Base-by-base conservation (phyloP, 1,140 invertebrate species). In the Conus betulinus region DNA sequence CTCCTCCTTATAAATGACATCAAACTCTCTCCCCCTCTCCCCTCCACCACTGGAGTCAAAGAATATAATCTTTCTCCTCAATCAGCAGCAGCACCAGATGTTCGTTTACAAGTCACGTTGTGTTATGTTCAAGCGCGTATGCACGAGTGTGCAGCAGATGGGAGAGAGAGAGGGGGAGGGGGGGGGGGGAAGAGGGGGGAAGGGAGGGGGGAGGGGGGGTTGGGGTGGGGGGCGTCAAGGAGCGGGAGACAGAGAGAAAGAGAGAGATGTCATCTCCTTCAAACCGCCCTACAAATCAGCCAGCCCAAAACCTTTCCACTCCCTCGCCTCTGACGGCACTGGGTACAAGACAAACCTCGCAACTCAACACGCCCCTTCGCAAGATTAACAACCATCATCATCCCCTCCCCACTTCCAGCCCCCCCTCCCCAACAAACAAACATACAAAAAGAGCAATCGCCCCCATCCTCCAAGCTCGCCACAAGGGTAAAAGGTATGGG, bases 221-320 rank as follows among this genome's bases (percentile, higher is more conserved):
- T 55, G 81, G 23, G 52, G 55, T 1, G 27, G 53, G 53, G 10
- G 20, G n/a, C 11, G 20, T 10, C 17, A 84, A 13, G 52, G 23
- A 67, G 23, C 11, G n/a, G 52, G 20, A 63, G n/a, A 63, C 20
- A 63, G 25, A 25, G 55, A 25, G 20, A 60, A 39, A 84, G 82
- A 84, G 82, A 84, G 81, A 83, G 51, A 83, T 78, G 76, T 27
- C 76, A 78, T 78, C 76, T 78, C 27, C n/a, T 27, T 11, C 13
- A 78, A 27, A 27, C 52, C 53, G 52, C 20, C 20, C 20, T 55
- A 83, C 81, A 83, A 57, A 83, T 83, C 81, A 51, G 55, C 52
- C n/a, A 20, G 55, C 15, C 52, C 17, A 83, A 53, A 57, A 23
- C 13, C 57, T 60, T 55, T 83, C 23, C 20, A 23, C 13, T 17